These are phyloP conservation scores for Trypoxylus dichotomus DNA, from an alignment of 1,140 invertebrate genomes.

Conservation along the genomic window DNA sequence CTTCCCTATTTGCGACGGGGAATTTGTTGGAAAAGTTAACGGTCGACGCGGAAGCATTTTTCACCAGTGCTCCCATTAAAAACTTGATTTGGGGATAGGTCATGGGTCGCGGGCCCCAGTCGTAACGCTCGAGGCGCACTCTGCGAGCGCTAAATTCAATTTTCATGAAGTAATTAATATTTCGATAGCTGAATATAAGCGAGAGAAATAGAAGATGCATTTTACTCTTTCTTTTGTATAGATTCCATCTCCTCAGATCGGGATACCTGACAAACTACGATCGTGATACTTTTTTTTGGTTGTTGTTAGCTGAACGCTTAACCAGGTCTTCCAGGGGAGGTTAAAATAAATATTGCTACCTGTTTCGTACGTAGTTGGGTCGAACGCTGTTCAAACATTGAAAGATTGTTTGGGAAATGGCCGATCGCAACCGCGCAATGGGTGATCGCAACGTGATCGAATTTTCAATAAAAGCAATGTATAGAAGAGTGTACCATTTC, in stretches of 20 bases:
- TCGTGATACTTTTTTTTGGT: background rate
- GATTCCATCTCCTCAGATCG: background rate
- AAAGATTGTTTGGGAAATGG: background rate
- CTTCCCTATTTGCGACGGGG: background rate
- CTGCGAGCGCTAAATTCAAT: background rate
- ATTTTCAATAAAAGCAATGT: background rate
- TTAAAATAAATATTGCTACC: background rate
- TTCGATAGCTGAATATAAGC: background rate
- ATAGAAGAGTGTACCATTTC: too few relatives aligned
- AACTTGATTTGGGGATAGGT: background rate
- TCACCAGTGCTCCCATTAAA: background rate
- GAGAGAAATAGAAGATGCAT: background rate
- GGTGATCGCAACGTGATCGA: background rate
- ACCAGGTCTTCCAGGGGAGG: background rate
- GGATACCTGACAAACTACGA: background rate
- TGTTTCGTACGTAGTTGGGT: background rate
- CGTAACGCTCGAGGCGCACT: background rate
- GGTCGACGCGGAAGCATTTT: background rate
- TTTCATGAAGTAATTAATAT: slow-evolving; percentile 25
- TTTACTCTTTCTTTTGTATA: background rate
- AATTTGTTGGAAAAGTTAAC: background rate
- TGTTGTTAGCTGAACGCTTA: slow-evolving; percentile 14
- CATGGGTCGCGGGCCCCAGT: background rate
- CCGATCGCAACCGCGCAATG: background rate
- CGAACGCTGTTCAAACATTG: background rate